Base-by-base conservation (phyloP, 2,113 vertebrate genomes). In the Sus scrofa region DNA sequence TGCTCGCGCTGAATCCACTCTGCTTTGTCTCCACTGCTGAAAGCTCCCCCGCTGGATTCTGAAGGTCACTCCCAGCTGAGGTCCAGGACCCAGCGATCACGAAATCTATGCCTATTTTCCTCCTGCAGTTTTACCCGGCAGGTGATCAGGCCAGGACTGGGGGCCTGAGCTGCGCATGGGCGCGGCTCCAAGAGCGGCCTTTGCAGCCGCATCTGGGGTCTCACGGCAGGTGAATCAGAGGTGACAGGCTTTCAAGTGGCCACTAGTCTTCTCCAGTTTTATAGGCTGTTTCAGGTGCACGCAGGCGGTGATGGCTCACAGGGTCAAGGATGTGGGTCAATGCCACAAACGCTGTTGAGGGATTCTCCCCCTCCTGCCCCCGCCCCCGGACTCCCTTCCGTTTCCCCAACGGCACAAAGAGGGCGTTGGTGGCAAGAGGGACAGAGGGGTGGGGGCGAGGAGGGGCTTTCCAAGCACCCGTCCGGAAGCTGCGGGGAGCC, bases 41-140 rank as follows among this genome's bases (percentile, higher is more conserved):
- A 79, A 44, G 7, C 30, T 73, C 37, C 12, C 58, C n/a, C 19
- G 4, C 12, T 27, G 88, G 89, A 86, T 92, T 97, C 87, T 84
- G 89, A 93, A 97, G 97, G 96, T 97, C 88, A 34, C 52, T 84
- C 96, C 79, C 89, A 85, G 54, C 89, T 26, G 84, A 30, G 60
- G n/a, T 52, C 73, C 83, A 67, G 89, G 78, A n/a, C 67, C 84
- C 81, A 37, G 44, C 82, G 73, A 83, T 90, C 89, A 75, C 75
- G 71, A 24, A 16, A 92, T 94, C 75, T 14, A 7, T 30, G 34
- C 70, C 3, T 77, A 6, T 52, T 95, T 50, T 70, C 82, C 54
- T 52, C 92, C 89, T 77, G 56, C 6, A 2, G 20, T 30, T 96
- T 70, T 65, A 39, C 52, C 1, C 26, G 10, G 75, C 6, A 30